Evolutionary conservation across 92 coral and sea anemone species (phyloP).

Genomic region (Anthopleura xanthogrammica): DNA sequence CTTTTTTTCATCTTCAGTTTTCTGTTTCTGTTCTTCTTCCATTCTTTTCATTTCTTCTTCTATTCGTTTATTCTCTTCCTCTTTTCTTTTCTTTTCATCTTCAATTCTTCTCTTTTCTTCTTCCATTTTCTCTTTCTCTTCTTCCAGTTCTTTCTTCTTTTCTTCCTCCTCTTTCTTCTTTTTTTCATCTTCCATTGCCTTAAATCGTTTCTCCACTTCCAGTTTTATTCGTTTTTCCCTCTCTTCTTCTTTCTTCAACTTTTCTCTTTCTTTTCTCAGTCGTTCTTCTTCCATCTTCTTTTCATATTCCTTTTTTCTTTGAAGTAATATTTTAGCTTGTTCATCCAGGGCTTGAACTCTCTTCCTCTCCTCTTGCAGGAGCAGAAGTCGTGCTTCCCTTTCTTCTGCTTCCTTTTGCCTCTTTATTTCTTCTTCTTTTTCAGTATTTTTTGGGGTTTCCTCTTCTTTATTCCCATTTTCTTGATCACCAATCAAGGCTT

Average conservation of each 20-base stretch:
- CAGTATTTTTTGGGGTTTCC: neutral
- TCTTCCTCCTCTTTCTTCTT: constrained; percentile 23
- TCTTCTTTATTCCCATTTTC: neutral
- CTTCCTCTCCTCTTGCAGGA: constrained; percentile 29
- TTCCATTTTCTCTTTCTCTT: constrained; percentile 14
- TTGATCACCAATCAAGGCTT: neutral
- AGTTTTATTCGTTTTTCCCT: constrained; percentile 1
- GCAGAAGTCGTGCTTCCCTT: neutral
- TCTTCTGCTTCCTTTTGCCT: constrained; percentile 7
- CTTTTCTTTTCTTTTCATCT: constrained; percentile 16
- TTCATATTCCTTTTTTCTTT: neutral
- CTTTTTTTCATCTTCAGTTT: constrained; percentile 7
- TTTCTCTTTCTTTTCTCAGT: neutral
- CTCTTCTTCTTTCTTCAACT: constrained; percentile 8
- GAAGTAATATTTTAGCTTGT: constrained; percentile 15
- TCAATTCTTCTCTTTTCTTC: constrained; percentile 7
- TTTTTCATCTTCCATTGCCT: constrained; percentile 24
- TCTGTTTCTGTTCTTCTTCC: constrained; percentile 10
- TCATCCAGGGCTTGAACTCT: constrained; percentile 29
- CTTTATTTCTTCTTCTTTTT: neutral
- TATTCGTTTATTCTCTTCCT: neutral
- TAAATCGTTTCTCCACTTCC: constrained; percentile 16
- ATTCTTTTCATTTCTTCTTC: constrained; percentile 13
- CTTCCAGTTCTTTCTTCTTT: constrained; percentile 6
- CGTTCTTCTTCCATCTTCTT: constrained; percentile 14